Conservation (phyloP, 2,888 invertebrate species). For the Mesopsocus fuscifrons region DNA sequence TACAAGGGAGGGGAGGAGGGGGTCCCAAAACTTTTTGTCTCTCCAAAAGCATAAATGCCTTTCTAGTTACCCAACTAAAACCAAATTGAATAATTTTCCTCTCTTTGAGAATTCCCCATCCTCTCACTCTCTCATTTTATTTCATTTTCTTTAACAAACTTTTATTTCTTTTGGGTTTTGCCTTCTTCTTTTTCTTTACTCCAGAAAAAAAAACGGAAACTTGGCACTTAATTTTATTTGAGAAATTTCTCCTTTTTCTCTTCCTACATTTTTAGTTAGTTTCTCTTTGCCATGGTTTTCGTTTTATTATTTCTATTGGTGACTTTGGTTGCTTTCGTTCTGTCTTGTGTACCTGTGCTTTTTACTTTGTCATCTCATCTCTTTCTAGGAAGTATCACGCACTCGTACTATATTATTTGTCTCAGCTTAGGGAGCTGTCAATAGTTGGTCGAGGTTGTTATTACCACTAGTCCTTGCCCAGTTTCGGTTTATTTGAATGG, state of each 20-base stretch:
- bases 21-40: conserved; percentile 5
- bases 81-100: conserved; percentile 10
- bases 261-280: conserved; percentile 2
- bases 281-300: conserved; percentile 1
- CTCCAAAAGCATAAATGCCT: conserved; percentile 10
- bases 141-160: conserved; percentile 10
- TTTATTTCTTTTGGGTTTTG: conserved; percentile 8
- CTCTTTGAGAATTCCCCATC: conserved; percentile 5
- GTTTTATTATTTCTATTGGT: neutral
- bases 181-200: neutral
- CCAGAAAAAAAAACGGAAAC: conserved; percentile 1
- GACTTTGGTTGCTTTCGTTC: neutral
- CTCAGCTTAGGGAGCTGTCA: no score
- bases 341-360: no score
- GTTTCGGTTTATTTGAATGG: no score
- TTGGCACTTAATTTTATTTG: conserved; percentile 10
- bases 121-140: conserved; percentile 8
- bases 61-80: conserved; percentile 11
- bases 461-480: no score
- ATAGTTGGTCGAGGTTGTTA: no score
- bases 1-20: neutral
- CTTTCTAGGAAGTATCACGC: no score
- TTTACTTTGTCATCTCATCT: no score
- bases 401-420: no score
- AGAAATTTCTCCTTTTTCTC: conserved; percentile 4